These are phyloP conservation scores for Morpho helenor DNA, from an alignment of 2,888 invertebrate genomes.

Conservation along the genomic window DNA sequence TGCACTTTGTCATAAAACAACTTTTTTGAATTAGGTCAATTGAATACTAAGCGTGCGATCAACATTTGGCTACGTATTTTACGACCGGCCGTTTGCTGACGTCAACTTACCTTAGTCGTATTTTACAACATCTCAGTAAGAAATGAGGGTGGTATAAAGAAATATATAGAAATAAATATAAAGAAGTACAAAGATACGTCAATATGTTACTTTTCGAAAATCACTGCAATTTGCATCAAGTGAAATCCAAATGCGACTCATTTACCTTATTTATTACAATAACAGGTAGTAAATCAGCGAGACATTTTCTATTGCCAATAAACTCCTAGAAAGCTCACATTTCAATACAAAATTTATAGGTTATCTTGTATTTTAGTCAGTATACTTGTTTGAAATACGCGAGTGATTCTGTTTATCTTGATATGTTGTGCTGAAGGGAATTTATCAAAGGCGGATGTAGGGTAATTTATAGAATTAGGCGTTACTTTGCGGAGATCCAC, in stretches of 20 bases:
- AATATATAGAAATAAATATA: too few species aligned
- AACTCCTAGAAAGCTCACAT: constrained; percentile 15
- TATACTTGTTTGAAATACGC: constrained; percentile 5
- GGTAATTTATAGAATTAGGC: neutral
- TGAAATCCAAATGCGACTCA: constrained; percentile 7
- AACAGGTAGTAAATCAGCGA: constrained; percentile 13
- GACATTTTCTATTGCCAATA: constrained; percentile 11
- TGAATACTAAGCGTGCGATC: too few species aligned
- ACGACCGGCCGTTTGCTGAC: too few species aligned
- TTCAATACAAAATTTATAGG: constrained; percentile 16
- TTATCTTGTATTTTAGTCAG: constrained; percentile 1
- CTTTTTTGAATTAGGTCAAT: too few species aligned
- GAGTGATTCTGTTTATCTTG: constrained; percentile 3
- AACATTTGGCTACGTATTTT: too few species aligned
- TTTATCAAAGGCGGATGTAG: neutral
- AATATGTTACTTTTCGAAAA: too few species aligned
- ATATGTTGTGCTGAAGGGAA: constrained; percentile 1
- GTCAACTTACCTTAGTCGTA: too few species aligned
- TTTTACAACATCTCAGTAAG: too few species aligned
- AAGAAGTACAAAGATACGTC: too few species aligned
- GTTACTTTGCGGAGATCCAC: too few species aligned
- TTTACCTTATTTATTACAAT: constrained; percentile 2
- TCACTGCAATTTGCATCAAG: constrained; percentile 1
- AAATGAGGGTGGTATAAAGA: too few species aligned
- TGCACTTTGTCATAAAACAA: too few species aligned